phyloP scores from a whole-genome alignment of 2,113 vertebrate genomes.

The Antechinus stuartii region DNA sequence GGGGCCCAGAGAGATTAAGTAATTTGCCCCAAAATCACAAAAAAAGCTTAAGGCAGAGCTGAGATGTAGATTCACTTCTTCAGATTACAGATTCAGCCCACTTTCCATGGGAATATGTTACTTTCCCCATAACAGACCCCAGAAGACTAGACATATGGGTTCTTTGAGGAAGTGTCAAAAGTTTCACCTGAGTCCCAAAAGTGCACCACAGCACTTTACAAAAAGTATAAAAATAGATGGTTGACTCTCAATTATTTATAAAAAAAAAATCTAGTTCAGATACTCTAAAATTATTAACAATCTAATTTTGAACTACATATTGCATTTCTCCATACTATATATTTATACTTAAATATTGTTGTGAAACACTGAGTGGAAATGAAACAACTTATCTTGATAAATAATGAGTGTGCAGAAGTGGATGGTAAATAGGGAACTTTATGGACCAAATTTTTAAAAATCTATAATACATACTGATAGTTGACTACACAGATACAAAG shows the following conservation, averaged over 20 bases:
- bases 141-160: not conserved
- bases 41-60: not conserved
- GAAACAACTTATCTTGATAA: slow-evolving; percentile 49
- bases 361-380: slow-evolving; percentile 14
- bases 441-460: slow-evolving; percentile 36
- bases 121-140: not conserved
- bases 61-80: not conserved
- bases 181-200: not conserved
- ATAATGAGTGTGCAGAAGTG: not conserved
- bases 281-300: slow-evolving; percentile 44
- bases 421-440: slow-evolving; percentile 37
- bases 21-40: not conserved
- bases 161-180: not conserved
- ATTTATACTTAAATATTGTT: slow-evolving; percentile 16
- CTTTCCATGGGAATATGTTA: not conserved
- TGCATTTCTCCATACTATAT: not conserved
- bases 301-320: slow-evolving; percentile 24
- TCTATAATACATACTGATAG: slow-evolving; percentile 21
- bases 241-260: not conserved
- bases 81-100: not conserved
- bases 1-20: not conserved
- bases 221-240: slow-evolving; percentile 14
- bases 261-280: not conserved
- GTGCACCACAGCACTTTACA: not conserved
- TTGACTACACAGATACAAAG: slow-evolving; percentile 19